Evolutionary conservation across 2,113 vertebrate genomes (phyloP).

Genomic region (Athene cunicularia): DNA sequence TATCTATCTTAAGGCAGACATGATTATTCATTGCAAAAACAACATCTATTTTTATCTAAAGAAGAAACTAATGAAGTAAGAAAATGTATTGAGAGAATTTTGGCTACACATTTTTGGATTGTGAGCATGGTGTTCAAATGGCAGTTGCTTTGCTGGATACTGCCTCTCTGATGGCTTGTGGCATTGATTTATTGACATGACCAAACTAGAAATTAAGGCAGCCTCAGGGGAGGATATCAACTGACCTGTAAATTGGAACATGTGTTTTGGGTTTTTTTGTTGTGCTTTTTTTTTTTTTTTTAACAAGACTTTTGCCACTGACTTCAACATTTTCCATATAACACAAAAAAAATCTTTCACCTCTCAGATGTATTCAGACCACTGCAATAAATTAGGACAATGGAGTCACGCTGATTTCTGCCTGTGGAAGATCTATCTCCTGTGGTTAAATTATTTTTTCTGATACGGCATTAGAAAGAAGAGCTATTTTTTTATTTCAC

Average conservation of each 20-base stretch:
- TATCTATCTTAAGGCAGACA: conserved; percentile 7
- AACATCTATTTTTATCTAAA: background rate
- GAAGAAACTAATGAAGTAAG: conserved; percentile 20
- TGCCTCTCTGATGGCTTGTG: conserved; percentile 5
- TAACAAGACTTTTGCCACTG: background rate
- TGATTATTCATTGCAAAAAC: background rate
- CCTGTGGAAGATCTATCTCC: background rate
- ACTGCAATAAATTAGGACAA: conserved; percentile 17
- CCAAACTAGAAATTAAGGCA: background rate
- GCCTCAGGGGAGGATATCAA: conserved; percentile 44
- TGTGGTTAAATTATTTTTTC: background rate
- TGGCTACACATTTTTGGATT: background rate
- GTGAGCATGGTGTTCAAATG: background rate
- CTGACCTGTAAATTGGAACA: conserved; percentile 48
- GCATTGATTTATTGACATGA: conserved; percentile 24
- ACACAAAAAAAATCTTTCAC: background rate
- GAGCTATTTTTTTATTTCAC: background rate
- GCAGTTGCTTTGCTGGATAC: conserved; percentile 8
- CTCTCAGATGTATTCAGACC: background rate
- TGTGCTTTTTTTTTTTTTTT: background rate
- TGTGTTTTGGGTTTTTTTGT: conserved; percentile 22
- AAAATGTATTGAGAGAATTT: conserved; percentile 10
- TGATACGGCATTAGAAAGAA: background rate
- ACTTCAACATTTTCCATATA: background rate
- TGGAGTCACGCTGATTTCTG: background rate